Percentiles rank a stretch among this genome's conserved stretches.
phyloP scores from a whole-genome alignment of 2,888 invertebrate species.

The Drosophila niveifrons region DNA sequence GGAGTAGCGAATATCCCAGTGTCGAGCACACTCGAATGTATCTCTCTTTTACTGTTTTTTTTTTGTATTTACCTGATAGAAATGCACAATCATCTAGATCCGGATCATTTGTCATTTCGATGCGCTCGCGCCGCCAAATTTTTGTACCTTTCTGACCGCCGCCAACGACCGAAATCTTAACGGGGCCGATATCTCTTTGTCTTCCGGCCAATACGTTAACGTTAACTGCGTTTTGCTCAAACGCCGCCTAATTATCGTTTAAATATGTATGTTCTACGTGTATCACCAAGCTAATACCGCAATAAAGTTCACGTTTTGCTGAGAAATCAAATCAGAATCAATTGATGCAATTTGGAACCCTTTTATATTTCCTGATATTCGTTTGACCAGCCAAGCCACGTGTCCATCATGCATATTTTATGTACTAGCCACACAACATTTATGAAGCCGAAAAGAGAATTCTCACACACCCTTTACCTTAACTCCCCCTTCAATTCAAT shows the following conservation, averaged over 20 bases:
- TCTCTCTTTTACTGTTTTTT: no score
- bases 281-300: neutral
- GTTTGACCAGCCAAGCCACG: conserved; percentile 51
- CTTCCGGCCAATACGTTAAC: conserved; percentile 85
- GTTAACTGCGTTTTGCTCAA: conserved; percentile 68
- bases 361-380: neutral
- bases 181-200: conserved; percentile 85
- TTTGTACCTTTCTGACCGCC: conserved; percentile 85
- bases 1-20: no score
- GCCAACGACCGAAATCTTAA: conserved; percentile 86
- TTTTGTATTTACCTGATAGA: conserved; percentile 91
- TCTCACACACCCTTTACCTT: neutral
- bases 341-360: conserved; percentile 45
- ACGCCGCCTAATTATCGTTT: conserved; percentile 44
- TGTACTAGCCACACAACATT: conserved; percentile 43
- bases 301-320: conserved; percentile 21
- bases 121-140: conserved; percentile 86
- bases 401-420: conserved; percentile 64
- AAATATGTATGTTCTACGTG: neutral
- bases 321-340: conserved; percentile 52
- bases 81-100: conserved; percentile 97
- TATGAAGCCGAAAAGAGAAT: conserved; percentile 42
- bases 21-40: no score
- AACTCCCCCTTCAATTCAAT: neutral
- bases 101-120: conserved; percentile 93